Evolutionary conservation across 2,888 invertebrate species (phyloP).

Genomic region (Hypsopygia costalis): DNA sequence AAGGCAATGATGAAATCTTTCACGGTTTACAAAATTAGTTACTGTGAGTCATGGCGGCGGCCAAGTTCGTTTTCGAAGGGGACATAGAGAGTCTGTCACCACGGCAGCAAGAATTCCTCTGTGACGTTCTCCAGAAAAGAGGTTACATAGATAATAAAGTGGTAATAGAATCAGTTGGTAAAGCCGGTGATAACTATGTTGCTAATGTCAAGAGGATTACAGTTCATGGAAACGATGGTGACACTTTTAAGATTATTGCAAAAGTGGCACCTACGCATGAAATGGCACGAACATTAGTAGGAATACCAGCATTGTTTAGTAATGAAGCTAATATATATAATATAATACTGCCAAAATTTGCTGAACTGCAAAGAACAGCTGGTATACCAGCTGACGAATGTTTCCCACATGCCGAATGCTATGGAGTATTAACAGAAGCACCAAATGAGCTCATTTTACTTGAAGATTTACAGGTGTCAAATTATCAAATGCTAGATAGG

Average conservation of each 20-base stretch:
- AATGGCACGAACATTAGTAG: conserved; percentile 20
- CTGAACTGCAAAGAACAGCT: conserved; percentile 32
- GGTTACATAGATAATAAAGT: conserved; percentile 30
- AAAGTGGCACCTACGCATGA: conserved; percentile 40
- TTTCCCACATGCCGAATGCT: conserved; percentile 35
- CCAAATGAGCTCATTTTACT: conserved; percentile 40
- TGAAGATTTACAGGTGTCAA: conserved; percentile 37
- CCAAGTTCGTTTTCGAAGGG: conserved; percentile 28
- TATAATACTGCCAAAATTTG: conserved; percentile 35
- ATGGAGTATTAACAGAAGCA: conserved; percentile 28
- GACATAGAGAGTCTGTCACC: conserved; percentile 25
- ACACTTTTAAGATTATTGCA: conserved; percentile 35
- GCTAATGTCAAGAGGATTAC: conserved; percentile 20
- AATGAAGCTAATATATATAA: conserved; percentile 42
- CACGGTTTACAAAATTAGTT: too few relatives aligned
- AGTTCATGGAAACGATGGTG: conserved; percentile 26
- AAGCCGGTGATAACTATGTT: conserved; percentile 11
- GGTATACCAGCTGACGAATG: conserved; percentile 30
- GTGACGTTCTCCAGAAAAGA: conserved; percentile 29
- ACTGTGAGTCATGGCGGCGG: conserved; percentile 9
- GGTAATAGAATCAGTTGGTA: conserved; percentile 27
- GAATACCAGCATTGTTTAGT: conserved; percentile 22
- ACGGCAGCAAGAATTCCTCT: conserved; percentile 33
- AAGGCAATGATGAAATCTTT: too few relatives aligned
- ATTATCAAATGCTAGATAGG: conserved; percentile 37